Base-by-base conservation (phyloP, 2,888 invertebrate genomes). In the Caenorhabditis imperialis region DNA sequence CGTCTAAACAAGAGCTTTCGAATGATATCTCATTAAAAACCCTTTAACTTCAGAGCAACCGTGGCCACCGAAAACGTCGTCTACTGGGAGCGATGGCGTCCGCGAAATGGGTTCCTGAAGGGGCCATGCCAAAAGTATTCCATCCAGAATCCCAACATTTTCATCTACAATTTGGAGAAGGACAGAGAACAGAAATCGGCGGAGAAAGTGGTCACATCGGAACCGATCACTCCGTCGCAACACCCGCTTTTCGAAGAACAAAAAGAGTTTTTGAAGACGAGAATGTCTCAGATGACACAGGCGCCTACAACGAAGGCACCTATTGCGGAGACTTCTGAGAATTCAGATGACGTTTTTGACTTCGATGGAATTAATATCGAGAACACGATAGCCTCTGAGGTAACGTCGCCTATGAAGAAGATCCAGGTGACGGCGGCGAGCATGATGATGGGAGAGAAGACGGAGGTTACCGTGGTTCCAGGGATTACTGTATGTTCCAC, bases 11-110 rank as follows among this genome's bases (percentile, higher is more conserved):
- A n/a, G n/a, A n/a, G n/a, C n/a, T n/a, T n/a, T n/a, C n/a, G n/a
- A n/a, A n/a, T n/a, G n/a, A n/a, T n/a, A n/a, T n/a, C n/a, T n/a
- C n/a, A n/a, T n/a, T n/a, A n/a, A n/a, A n/a, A n/a, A n/a, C 30
- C 42, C 35, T n/a, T 23, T 10, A 4, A 45, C 60, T 77, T 48
- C 60, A 81, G 81, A 25, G 69, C 74, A n/a, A 80, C 79, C 7
- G 65, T 81, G 12, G 79, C 78, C 38, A 71, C 78, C 0, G 83
- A 83, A 57, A 80, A 83, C 44, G 77, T 75, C 10, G 30, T 82
- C 20, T 83, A 75, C 63, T 83, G 83, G 83, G 83, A 83, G 37
- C 61, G 75, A 58, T 83, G 81, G 79, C 65, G 81, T 27, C 83
- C 83, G 6, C 44, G 48, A 18, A 44, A 45, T 12, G 81, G 75